Percentiles rank a stretch among this genome's conserved stretches.
Conservation (phyloP, 2,113 vertebrate genomes). For the Nanger granti region DNA sequence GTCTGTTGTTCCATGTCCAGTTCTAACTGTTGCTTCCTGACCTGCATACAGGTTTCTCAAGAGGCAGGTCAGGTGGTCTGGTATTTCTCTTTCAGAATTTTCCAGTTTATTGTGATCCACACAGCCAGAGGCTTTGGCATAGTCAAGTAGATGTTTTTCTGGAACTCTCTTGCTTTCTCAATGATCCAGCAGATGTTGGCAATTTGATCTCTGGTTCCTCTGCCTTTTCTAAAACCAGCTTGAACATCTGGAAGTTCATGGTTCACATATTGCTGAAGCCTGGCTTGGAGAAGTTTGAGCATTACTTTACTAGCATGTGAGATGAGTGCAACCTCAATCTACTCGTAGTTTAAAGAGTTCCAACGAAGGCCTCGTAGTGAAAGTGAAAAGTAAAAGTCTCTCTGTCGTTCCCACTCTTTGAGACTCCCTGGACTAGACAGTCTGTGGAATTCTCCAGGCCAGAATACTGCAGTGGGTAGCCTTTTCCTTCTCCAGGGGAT, state of each 20-base stretch:
- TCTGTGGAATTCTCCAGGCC: background rate
- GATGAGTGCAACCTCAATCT: background rate
- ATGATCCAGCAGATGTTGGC: background rate
- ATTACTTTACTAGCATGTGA: background rate
- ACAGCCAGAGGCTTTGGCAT: background rate
- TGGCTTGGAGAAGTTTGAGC: background rate
- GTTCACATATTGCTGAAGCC: background rate
- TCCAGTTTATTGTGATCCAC: background rate
- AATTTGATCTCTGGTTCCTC: background rate
- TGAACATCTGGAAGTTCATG: background rate
- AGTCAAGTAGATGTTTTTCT: background rate
- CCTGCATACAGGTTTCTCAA: background rate
- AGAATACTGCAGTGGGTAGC: background rate
- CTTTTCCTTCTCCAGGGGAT: background rate
- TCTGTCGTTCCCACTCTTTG: background rate
- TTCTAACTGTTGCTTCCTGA: background rate
- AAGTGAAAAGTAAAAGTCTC: background rate
- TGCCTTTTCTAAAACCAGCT: background rate
- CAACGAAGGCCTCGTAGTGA: background rate
- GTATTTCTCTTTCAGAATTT: background rate
- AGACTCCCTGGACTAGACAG: background rate
- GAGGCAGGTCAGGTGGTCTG: background rate
- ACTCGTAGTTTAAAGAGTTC: background rate
- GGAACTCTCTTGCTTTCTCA: background rate
- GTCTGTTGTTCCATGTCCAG: background rate